Base-by-base conservation (phyloP, 2,113 vertebrate genomes). In the Furnarius figulus region DNA sequence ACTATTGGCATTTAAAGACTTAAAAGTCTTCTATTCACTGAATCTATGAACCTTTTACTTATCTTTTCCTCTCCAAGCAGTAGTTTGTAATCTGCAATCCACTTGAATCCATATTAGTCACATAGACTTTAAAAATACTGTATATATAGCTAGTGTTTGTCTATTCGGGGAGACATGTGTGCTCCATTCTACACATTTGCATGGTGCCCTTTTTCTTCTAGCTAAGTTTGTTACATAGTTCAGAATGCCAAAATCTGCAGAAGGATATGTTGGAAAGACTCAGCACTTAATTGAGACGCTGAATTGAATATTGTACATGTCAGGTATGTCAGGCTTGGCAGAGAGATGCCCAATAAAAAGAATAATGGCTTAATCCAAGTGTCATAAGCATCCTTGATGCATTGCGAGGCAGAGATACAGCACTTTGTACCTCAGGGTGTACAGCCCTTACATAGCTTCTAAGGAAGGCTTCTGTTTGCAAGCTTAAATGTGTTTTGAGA, bases 151-250 rank as follows among this genome's bases (percentile, higher is more conserved):
- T 56, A 68, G 37, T 28, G 33, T 73, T 76, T 82, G 28, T 68
- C 22, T 79, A 20, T 39, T 42, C 1, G 2, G 9, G 44, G 59
- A 40, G 8, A 59, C 6, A 7, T 0, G 0, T 31, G 25, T 59
- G 33, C 10, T 68, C 25, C 40, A 10, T 87, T 72, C 33, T 37
- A 16, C 44, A 18, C 6, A 1, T 67, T 86, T 68, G 14, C 1
- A 1, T 46, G 37, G 12, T 23, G 23, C 35, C 33, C 14, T 85
- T 89, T 62, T 84, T 37, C 42, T 59, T 85, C 72, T 68, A 24
- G 4, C 47, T 83, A 31, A 5, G 5, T 72, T 87, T 49, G 20
- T 77, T 74, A 10, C 18, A 39, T 25, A 24, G 37, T 59, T 85
- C 37, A 68, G 16, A n/a, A 73, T 28, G 42, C 49, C 50, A 58